Base-by-base conservation (phyloP, 1,140 invertebrate genomes). In the Fragariocoptes setiger region DNA sequence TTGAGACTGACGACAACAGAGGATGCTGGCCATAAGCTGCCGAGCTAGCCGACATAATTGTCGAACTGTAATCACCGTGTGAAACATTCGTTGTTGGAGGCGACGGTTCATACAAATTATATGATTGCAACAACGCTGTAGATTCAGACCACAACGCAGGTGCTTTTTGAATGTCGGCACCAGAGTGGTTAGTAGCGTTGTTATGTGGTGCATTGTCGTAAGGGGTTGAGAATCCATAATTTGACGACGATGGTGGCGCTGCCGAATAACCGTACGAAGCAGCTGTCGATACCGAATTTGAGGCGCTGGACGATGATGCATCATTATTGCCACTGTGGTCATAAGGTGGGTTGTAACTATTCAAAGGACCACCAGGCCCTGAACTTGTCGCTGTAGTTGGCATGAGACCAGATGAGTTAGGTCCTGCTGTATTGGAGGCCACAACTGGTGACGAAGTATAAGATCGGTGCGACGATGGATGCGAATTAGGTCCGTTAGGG, bases 401-500 rank as follows among this genome's bases (percentile, higher is more conserved):
- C 25, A n/a, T n/a, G 8, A 8, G 25, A 31, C 8, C n/a, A 8
- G n/a, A 8, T 8, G n/a, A n/a, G n/a, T 8, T 31, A 31, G 8
- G 8, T 8, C 25, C n/a, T n/a, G n/a, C 8, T 31, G 8, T 31
- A n/a, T 31, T 31, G 25, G 8, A 8, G 25, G 8, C 8, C n/a
- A 31, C n/a, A n/a, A 8, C n/a, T n/a, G 25, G 25, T n/a, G 25
- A 31, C 8, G 8, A 8, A 8, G 25, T 31, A n/a, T 8, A 31
- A 8, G 25, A 31, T 31, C 25, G 8, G 25, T 31, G 25, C 8
- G 25, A 8, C n/a, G 25, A n/a, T 31, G 25, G n/a, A 8, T 31
- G 8, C 25, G n/a, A 8, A 8, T 50, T 35, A 38, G 48, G 21
- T 42, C 45, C 37, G 37, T 36, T 43, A 19, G 46, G 37, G 36